A percentile compares a stretch with the other conserved stretches of the same genome.
These are phyloP conservation scores for Drosophila infuscata DNA, from an alignment of 2,888 invertebrate species.

Conservation along the genomic window DNA sequence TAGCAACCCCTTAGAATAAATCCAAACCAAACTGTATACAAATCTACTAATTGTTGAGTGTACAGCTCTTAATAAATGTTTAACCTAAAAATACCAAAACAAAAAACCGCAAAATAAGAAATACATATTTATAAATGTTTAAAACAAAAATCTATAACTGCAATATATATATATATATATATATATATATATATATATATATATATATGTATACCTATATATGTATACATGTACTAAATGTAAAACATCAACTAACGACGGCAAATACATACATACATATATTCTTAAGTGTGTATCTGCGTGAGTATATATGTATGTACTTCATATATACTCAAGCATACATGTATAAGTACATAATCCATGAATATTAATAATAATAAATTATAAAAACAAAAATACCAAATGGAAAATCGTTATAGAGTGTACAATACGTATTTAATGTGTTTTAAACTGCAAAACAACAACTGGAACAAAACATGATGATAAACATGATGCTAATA, in stretches of 20 bases:
- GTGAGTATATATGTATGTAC: not conserved
- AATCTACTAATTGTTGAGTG: conserved; percentile 60
- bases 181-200: conserved; percentile 12
- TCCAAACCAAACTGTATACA: conserved; percentile 38
- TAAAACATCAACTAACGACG: conserved; percentile 20
- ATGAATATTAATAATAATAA: conserved; percentile 6
- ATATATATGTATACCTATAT: conserved; percentile 18
- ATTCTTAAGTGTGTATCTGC: not conserved
- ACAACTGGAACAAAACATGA: conserved; percentile 21
- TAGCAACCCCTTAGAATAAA: conserved; percentile 24
- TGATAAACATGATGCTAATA: conserved; percentile 27
- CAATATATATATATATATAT: conserved; percentile 19
- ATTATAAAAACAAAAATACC: not conserved
- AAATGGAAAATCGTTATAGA: conserved; percentile 14
- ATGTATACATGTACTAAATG: conserved; percentile 23
- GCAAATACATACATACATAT: conserved; percentile 31
- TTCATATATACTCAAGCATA: conserved; percentile 5
- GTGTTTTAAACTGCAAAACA: conserved; percentile 29
- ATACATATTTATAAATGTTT: conserved; percentile 68
- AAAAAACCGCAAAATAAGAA: conserved; percentile 14
- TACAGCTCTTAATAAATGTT: conserved; percentile 57
- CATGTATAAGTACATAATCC: conserved; percentile 10
- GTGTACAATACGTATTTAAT: conserved; percentile 33
- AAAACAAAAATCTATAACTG: conserved; percentile 57
- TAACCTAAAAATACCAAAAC: conserved; percentile 37